Conservation (phyloP, 2,888 invertebrate species). For the Sarcophaga subvicina region DNA sequence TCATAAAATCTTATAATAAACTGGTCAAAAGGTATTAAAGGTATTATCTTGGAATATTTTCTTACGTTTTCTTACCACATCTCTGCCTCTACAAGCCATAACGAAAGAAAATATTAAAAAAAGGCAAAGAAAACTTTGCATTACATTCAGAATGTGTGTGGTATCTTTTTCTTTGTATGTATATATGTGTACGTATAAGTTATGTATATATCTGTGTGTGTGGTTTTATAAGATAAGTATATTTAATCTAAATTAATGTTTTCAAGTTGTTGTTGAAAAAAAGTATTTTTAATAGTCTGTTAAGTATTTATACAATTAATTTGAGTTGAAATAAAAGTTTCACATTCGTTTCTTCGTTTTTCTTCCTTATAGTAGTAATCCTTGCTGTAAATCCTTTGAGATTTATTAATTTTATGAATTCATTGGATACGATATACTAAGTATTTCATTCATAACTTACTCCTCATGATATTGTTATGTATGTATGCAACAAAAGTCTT, state of each 20-base stretch:
- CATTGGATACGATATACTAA: too few relatives aligned
- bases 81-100: background rate
- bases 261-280: conserved; percentile 6
- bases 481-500: too few relatives aligned
- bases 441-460: too few relatives aligned
- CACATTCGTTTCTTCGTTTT: too few relatives aligned
- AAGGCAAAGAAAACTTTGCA: background rate
- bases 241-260: conserved; percentile 62
- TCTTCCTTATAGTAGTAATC: too few relatives aligned
- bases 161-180: too few relatives aligned
- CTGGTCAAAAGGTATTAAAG: conserved; percentile 48
- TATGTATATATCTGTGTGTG: background rate
- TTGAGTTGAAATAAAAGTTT: background rate
- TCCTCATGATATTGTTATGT: too few relatives aligned
- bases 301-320: conserved; percentile 10
- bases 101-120: background rate
- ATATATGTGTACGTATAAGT: too few relatives aligned
- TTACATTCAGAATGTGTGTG: background rate
- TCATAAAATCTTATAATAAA: conserved; percentile 48
- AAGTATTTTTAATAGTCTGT: conserved; percentile 34
- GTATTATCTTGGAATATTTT: conserved; percentile 33
- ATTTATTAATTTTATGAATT: too few relatives aligned
- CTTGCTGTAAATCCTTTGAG: too few relatives aligned
- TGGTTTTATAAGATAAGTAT: conserved; percentile 33
- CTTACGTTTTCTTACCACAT: background rate